These are phyloP conservation scores for Liparis tanakae DNA, from an alignment of 2,797 vertebrate species.

Conservation along the genomic window DNA sequence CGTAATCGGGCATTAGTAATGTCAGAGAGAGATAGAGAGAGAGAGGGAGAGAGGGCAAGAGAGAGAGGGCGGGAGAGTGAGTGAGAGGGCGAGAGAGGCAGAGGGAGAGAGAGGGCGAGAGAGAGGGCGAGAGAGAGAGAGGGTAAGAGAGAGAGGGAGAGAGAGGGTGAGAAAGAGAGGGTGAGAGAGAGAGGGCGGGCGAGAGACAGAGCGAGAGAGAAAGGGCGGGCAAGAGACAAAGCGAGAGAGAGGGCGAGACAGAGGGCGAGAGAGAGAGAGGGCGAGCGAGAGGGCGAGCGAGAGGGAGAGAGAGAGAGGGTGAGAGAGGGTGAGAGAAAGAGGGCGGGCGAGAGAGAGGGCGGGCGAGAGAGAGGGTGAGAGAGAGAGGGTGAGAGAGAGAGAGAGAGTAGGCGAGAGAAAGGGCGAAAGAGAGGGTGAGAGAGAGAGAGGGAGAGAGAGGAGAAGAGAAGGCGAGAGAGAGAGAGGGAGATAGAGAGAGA, in stretches of 20 bases:
- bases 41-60: background rate
- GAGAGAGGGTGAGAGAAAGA: background rate
- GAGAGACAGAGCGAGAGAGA: background rate
- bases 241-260: background rate
- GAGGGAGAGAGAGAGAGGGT: too few relatives aligned
- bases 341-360: background rate
- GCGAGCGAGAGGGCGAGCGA: background rate
- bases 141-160: background rate
- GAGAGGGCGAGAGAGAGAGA: background rate
- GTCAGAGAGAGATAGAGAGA: constrained; percentile 25
- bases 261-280: background rate
- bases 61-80: too few relatives aligned
- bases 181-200: too few relatives aligned
- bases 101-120: background rate
- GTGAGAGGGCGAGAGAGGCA: too few relatives aligned
- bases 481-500: background rate
- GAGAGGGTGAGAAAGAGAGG: background rate
- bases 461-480: too few relatives aligned
- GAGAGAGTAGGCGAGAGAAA: too few relatives aligned
- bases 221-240: too few relatives aligned
- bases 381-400: background rate
- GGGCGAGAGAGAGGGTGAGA: background rate
- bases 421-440: background rate
- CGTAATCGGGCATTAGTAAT: constrained; percentile 76
- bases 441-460: background rate